These are phyloP conservation scores for Spinus pinus DNA, from an alignment of 2,797 vertebrate genomes.

Conservation along the genomic window DNA sequence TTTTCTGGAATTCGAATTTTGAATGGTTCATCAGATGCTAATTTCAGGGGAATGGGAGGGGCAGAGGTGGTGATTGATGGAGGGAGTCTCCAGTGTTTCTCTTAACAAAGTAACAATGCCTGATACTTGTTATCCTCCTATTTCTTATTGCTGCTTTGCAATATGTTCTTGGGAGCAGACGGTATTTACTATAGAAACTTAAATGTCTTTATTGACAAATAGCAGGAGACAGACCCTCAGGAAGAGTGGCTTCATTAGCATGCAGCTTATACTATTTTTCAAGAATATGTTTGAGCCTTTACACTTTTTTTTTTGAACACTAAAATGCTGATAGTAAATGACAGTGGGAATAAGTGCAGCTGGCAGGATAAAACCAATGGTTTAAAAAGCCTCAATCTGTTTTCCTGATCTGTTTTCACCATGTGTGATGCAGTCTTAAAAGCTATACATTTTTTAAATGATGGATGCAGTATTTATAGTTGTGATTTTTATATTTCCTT, in stretches of 20 bases:
- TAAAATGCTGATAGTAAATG: constrained; percentile 70
- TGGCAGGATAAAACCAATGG: constrained; percentile 68
- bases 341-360: constrained; percentile 70
- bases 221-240: constrained; percentile 68
- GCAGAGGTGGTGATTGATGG: not conserved
- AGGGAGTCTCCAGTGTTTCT: constrained; percentile 3
- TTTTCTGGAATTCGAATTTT: not conserved
- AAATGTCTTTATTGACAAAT: constrained; percentile 70
- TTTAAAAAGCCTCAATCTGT: constrained; percentile 74
- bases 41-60: not conserved
- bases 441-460: constrained; percentile 16
- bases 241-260: constrained; percentile 72
- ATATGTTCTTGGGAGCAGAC: constrained; percentile 65
- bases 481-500: constrained; percentile 20
- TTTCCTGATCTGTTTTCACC: constrained; percentile 56
- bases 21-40: not conserved
- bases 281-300: constrained; percentile 69
- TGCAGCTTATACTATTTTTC: constrained; percentile 66
- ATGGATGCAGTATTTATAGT: constrained; percentile 15
- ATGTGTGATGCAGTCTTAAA: constrained; percentile 24
- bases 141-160: constrained; percentile 61
- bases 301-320: constrained; percentile 50
- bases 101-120: constrained; percentile 53
- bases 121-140: constrained; percentile 54
- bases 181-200: constrained; percentile 61